A percentile compares a stretch with the other conserved stretches of the same genome.
These are phyloP conservation scores for Oncorhynchus mykiss DNA, from an alignment of 2,113 vertebrate genomes.

Conservation along the genomic window DNA sequence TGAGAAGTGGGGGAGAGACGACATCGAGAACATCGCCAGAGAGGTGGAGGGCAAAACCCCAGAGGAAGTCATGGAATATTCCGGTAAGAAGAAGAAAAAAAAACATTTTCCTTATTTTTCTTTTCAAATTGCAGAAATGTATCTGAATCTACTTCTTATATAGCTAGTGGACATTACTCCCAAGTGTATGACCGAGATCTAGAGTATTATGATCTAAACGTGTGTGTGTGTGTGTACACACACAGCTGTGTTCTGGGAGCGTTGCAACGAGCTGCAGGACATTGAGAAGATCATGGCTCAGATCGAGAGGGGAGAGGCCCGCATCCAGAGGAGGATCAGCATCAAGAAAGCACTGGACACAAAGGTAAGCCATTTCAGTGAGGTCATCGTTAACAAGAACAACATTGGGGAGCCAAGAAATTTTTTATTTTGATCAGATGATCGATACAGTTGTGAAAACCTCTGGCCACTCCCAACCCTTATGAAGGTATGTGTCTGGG, in stretches of 20 bases:
- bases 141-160: neutral
- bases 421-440: too few relatives aligned
- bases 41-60: constrained; percentile 98
- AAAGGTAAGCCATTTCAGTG: constrained; percentile 76
- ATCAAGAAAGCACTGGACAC: constrained; percentile 98
- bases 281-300: constrained; percentile 99
- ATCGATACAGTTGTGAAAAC: too few relatives aligned
- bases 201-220: neutral
- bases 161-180: too few relatives aligned
- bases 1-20: constrained; percentile 98
- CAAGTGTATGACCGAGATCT: neutral
- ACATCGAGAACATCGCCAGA: constrained; percentile 97
- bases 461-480: too few relatives aligned
- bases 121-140: neutral
- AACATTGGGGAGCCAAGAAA: too few relatives aligned
- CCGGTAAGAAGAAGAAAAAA: constrained; percentile 73
- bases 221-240: constrained; percentile 2
- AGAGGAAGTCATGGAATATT: constrained; percentile 98
- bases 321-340: constrained; percentile 97
- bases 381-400: too few relatives aligned
- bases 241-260: constrained; percentile 97
- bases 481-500: too few relatives aligned
- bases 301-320: constrained; percentile 96
- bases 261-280: constrained; percentile 97
- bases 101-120: neutral